Percentiles rank a stretch among this genome's conserved stretches.
These are phyloP conservation scores for Proterorhinus semilunaris DNA, from an alignment of 2,113 vertebrate species.

Conservation along the genomic window DNA sequence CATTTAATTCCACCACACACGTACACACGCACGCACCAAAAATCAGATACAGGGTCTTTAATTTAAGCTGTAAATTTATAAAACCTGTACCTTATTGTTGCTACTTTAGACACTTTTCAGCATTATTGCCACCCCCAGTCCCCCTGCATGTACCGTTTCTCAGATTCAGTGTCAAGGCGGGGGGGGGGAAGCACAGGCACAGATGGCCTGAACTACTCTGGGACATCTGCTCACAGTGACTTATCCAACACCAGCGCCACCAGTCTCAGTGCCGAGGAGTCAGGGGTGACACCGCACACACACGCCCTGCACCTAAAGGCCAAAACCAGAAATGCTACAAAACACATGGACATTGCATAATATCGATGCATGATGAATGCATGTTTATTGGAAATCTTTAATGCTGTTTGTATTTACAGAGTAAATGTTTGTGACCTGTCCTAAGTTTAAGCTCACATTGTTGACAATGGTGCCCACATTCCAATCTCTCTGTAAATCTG, in stretches of 20 bases:
- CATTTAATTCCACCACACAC: too few relatives aligned
- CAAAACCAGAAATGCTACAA: background rate
- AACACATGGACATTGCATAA: background rate
- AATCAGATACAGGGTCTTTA: background rate
- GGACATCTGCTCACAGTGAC: slow-evolving; percentile 48
- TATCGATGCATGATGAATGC: background rate
- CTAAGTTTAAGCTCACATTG: too few relatives aligned
- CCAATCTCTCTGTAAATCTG: too few relatives aligned
- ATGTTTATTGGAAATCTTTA: too few relatives aligned
- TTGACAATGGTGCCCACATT: too few relatives aligned
- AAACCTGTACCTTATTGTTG: background rate
- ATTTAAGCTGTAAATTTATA: background rate
- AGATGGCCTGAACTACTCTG: slow-evolving; percentile 56
- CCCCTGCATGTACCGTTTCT: background rate
- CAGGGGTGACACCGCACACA: background rate
- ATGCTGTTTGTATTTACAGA: too few relatives aligned
- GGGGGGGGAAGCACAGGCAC: slow-evolving; percentile 18
- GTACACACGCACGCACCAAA: too few relatives aligned
- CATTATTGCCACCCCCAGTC: background rate
- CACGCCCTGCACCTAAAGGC: background rate
- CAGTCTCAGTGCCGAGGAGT: slow-evolving; percentile 16
- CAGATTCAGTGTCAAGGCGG: slow-evolving; percentile 26
- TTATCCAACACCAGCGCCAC: slow-evolving; percentile 13
- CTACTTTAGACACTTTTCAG: background rate
- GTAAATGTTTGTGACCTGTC: too few relatives aligned